A percentile compares a stretch with the other conserved stretches of the same genome.
Evolutionary conservation across 1,140 invertebrate species (phyloP).

Genomic region (Teleopsis dalmanni): DNA sequence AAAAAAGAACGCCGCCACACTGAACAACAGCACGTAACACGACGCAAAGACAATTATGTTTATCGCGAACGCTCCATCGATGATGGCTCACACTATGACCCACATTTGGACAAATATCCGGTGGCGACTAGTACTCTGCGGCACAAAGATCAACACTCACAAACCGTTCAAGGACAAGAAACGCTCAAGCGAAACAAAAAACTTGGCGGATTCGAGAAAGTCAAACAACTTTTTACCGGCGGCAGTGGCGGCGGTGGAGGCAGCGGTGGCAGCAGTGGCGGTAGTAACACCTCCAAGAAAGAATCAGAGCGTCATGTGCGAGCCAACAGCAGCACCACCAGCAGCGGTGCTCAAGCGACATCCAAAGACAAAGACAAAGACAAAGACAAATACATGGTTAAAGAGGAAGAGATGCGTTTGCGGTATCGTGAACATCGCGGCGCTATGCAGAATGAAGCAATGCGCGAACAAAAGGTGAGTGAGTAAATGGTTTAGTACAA

Average conservation of each 20-base stretch:
- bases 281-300: constrained; percentile 30
- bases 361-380: constrained; percentile 27
- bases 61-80: constrained; percentile 55
- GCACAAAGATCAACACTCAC: constrained; percentile 23
- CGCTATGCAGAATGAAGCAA: constrained; percentile 17
- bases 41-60: constrained; percentile 50
- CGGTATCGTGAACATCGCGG: constrained; percentile 35
- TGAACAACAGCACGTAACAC: constrained; percentile 35
- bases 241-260: constrained; percentile 17
- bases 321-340: constrained; percentile 17
- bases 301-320: constrained; percentile 24
- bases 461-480: constrained; percentile 42
- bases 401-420: constrained; percentile 40
- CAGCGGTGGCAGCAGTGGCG: constrained; percentile 27
- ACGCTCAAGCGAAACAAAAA: constrained; percentile 46
- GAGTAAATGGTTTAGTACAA: too few species aligned
- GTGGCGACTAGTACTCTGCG: constrained; percentile 28
- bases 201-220: constrained; percentile 58
- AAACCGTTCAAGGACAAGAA: constrained; percentile 12
- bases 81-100: constrained; percentile 55
- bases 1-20: constrained; percentile 50
- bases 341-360: constrained; percentile 13
- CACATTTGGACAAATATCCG: constrained; percentile 51
- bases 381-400: constrained; percentile 36
- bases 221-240: constrained; percentile 44